These are phyloP conservation scores for Halesus radiatus DNA, from an alignment of 1,140 invertebrate genomes.

Conservation along the genomic window DNA sequence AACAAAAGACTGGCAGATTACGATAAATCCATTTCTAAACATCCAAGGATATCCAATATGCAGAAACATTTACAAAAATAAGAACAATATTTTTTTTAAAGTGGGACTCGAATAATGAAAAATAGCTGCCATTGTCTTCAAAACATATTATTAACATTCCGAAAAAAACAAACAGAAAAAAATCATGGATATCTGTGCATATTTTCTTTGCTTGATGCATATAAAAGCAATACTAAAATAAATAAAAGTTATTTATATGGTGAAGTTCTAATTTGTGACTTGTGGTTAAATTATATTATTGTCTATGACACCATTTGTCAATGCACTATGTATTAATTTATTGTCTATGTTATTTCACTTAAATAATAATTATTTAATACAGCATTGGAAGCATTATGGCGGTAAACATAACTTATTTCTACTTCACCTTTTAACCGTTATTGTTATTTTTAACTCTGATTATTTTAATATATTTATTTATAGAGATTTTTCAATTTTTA, in stretches of 20 bases:
- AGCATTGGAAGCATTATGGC: conserved; percentile 14
- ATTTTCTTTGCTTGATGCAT: conserved; percentile 8
- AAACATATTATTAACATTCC: too few species aligned
- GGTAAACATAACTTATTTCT: not conserved
- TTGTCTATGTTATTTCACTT: conserved; percentile 7
- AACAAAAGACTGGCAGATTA: too few species aligned
- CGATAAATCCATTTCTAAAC: not conserved
- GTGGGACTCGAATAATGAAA: not conserved
- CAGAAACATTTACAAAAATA: not conserved
- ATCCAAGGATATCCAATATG: conserved; percentile 16
- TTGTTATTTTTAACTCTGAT: too few species aligned
- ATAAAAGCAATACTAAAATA: not conserved
- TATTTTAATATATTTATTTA: too few species aligned
- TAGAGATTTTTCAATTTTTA: too few species aligned
- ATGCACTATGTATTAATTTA: not conserved
- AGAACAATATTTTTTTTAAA: not conserved
- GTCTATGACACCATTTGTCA: not conserved
- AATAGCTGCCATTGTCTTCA: too few species aligned
- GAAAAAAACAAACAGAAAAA: too few species aligned
- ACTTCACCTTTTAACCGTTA: too few species aligned
- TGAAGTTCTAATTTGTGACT: too few species aligned
- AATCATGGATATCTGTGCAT: conserved; percentile 1
- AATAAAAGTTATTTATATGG: not conserved
- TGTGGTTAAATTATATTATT: too few species aligned
- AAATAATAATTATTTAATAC: not conserved